phyloP scores from a whole-genome alignment of 2,797 vertebrate genomes.

The Hephaestus fuliginosus region DNA sequence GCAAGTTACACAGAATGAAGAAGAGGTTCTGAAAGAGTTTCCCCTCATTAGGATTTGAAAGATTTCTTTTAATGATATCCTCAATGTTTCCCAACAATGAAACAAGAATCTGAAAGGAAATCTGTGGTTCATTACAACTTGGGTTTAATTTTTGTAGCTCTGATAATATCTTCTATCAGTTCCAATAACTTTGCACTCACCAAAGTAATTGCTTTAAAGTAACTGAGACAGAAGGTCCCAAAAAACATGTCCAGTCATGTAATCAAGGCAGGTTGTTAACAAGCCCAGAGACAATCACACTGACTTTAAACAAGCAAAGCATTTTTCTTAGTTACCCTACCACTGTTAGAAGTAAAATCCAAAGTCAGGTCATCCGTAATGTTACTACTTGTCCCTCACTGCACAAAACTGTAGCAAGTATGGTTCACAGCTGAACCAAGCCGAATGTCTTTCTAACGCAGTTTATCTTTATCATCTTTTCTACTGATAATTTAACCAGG shows the following conservation, averaged over 20 bases:
- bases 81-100: neutral
- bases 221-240: too few relatives aligned
- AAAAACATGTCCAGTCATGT: too few relatives aligned
- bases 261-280: too few relatives aligned
- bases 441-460: neutral
- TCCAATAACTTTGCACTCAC: too few relatives aligned
- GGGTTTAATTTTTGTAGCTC: neutral
- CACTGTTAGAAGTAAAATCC: too few relatives aligned
- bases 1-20: neutral
- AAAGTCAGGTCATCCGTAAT: too few relatives aligned
- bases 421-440: neutral
- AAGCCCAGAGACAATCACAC: neutral
- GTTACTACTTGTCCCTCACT: neutral
- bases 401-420: neutral
- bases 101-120: neutral
- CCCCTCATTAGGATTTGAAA: neutral
- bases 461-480: neutral
- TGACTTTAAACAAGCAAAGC: neutral
- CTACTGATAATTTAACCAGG: neutral
- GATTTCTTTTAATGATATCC: neutral
- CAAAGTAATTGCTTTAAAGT: too few relatives aligned
- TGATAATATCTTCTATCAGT: neutral
- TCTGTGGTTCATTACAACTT: too few relatives aligned
- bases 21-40: neutral
- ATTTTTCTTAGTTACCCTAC: too few relatives aligned